A percentile compares a stretch with the other conserved stretches of the same genome.
Evolutionary conservation across 1,140 invertebrate genomes (phyloP).

Genomic region (Geopemphigus sp.): DNA sequence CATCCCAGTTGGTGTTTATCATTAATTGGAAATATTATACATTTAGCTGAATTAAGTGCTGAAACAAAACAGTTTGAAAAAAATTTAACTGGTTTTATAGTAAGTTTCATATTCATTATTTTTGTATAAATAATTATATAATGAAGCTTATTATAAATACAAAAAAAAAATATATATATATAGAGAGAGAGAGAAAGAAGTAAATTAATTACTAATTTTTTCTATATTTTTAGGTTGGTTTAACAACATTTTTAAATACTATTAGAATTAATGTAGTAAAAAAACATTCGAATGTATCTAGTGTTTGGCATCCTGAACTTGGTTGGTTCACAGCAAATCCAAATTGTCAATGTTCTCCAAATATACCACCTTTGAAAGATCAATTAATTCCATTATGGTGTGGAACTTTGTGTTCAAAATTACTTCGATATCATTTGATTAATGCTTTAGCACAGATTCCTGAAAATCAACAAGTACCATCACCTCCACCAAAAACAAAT

Average conservation of each 20-base stretch:
- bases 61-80: conserved; percentile 39
- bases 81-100: conserved; percentile 20
- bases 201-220: background rate
- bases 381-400: conserved; percentile 44
- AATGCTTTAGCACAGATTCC: conserved; percentile 28
- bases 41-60: conserved; percentile 37
- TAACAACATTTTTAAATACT: conserved; percentile 31
- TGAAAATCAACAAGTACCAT: conserved; percentile 46
- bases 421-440: conserved; percentile 24
- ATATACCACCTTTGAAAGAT: conserved; percentile 34
- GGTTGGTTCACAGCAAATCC: conserved; percentile 46
- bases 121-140: too few species aligned
- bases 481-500: conserved; percentile 38
- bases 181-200: too few species aligned
- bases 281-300: conserved; percentile 40
- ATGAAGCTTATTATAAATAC: too few species aligned
- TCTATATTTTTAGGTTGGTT: conserved; percentile 32
- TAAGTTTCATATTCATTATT: background rate
- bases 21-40: conserved; percentile 40
- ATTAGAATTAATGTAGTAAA: conserved; percentile 35
- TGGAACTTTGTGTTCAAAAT: conserved; percentile 38
- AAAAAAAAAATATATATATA: too few species aligned
- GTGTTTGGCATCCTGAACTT: conserved; percentile 46
- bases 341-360: conserved; percentile 45
- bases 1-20: conserved; percentile 45